Evolutionary conservation across 2,113 vertebrate genomes (phyloP).

Genomic region (Xenopus laevis): DNA sequence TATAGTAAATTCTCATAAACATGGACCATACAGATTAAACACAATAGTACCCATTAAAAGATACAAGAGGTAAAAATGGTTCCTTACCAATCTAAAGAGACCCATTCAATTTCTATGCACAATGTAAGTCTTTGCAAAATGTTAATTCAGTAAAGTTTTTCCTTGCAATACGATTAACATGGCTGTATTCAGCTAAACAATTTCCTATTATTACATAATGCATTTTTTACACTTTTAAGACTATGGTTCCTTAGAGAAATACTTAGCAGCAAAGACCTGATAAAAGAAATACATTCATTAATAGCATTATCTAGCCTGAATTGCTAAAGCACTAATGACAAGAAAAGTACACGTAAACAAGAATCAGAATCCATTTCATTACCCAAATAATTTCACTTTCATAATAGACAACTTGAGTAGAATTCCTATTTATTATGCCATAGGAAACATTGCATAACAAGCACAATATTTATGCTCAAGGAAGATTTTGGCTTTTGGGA

Average conservation of each 20-base stretch:
- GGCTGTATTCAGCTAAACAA: background rate
- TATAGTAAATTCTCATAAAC: too few relatives aligned
- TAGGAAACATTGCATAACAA: conserved; percentile 26
- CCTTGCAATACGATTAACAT: too few relatives aligned
- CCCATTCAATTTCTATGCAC: too few relatives aligned
- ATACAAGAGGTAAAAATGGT: too few relatives aligned
- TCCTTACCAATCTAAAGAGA: too few relatives aligned
- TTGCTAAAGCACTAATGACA: too few relatives aligned
- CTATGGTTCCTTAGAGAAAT: background rate
- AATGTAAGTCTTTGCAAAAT: too few relatives aligned
- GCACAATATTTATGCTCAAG: conserved; percentile 33
- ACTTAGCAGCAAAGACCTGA: background rate
- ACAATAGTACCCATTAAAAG: too few relatives aligned
- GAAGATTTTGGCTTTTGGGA: background rate
- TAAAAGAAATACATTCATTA: too few relatives aligned
- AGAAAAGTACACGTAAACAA: conserved; percentile 2
- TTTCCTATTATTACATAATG: background rate
- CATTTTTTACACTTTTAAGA: conserved; percentile 1
- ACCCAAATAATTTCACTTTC: conserved; percentile 5
- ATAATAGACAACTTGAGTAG: conserved; percentile 18
- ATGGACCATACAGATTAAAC: too few relatives aligned
- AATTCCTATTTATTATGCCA: conserved; percentile 8
- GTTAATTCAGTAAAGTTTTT: too few relatives aligned
- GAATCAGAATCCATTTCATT: background rate
- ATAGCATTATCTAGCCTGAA: too few relatives aligned